These are phyloP conservation scores for Eilema sororculum DNA, from an alignment of 2,888 invertebrate species.

Conservation along the genomic window DNA sequence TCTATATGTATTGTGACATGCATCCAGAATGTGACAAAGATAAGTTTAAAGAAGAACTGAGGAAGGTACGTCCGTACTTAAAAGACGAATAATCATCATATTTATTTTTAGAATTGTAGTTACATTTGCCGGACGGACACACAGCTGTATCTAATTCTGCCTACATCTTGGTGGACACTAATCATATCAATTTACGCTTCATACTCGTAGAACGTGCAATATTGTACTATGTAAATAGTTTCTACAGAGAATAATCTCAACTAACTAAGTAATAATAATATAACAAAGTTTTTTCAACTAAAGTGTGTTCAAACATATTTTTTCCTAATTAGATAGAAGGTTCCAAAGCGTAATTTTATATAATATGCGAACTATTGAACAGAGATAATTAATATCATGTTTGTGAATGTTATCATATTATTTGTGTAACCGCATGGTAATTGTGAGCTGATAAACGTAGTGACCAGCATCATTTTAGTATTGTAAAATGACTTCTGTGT, in stretches of 20 bases:
- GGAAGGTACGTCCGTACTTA: constrained; percentile 54
- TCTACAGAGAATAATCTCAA: not conserved
- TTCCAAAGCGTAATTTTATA: not conserved
- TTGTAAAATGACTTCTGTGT: constrained; percentile 76
- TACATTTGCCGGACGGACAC: not conserved
- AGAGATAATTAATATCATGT: constrained; percentile 43
- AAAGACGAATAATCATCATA: not conserved
- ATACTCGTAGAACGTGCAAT: not conserved
- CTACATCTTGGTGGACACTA: not conserved
- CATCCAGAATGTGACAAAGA: constrained; percentile 62
- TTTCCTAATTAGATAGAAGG: not conserved
- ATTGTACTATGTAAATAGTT: not conserved
- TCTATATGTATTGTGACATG: constrained; percentile 63
- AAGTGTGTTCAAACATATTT: not conserved
- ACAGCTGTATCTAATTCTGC: not conserved
- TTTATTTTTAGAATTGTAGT: constrained; percentile 9
- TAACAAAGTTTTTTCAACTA: not conserved
- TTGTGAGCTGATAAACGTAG: constrained; percentile 63
- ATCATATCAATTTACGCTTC: constrained; percentile 12
- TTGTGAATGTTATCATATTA: constrained; percentile 46
- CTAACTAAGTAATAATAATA: not conserved
- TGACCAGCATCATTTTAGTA: constrained; percentile 60
- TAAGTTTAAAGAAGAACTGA: constrained; percentile 59
- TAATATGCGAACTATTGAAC: constrained; percentile 28
- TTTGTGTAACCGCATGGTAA: constrained; percentile 53